Conservation (phyloP, 2,113 vertebrate genomes). For the Corythornis madagascariensis region DNA sequence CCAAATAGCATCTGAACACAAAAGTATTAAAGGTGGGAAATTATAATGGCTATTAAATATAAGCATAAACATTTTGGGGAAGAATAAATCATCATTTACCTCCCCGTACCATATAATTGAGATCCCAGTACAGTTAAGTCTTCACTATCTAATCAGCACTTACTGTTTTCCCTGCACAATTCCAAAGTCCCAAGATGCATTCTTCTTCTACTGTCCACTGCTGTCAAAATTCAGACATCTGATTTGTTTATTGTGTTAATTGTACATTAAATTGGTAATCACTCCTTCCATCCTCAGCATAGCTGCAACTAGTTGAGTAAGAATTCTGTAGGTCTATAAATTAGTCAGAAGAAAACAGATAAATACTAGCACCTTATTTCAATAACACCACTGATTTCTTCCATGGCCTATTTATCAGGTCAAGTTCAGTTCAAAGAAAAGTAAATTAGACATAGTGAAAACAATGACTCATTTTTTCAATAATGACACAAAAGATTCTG, state of each 20-base stretch:
- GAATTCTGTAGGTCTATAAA: background rate
- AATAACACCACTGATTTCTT: background rate
- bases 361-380: background rate
- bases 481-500: background rate
- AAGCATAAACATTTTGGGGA: background rate
- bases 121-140: background rate
- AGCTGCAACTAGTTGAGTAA: background rate
- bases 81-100: background rate
- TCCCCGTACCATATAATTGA: background rate
- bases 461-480: background rate
- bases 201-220: background rate
- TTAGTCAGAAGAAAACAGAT: background rate
- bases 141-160: background rate
- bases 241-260: slow-evolving; percentile 26
- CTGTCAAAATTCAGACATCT: background rate
- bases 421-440: background rate
- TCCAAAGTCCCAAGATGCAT: background rate
- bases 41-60: background rate
- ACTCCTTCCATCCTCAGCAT: background rate
- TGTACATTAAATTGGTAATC: background rate
- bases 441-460: background rate
- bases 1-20: background rate
- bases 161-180: background rate
- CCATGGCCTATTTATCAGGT: background rate
- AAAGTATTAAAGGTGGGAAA: background rate